A percentile compares a stretch with the other conserved stretches of the same genome.
Evolutionary conservation across 2,888 invertebrate genomes (phyloP).

Genomic region (Aleiodes leptofemur): DNA sequence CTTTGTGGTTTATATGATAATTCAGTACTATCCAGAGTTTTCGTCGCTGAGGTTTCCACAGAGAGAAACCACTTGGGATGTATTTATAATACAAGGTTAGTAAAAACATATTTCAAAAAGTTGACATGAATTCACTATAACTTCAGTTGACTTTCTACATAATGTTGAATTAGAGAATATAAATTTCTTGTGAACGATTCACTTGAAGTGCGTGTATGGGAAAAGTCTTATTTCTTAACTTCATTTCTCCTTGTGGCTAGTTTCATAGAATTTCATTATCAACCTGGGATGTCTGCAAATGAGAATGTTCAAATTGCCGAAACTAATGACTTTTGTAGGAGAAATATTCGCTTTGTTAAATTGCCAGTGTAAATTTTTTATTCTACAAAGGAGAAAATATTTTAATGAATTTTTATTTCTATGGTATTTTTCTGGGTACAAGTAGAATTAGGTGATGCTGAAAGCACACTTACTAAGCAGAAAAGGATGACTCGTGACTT

Average conservation of each 20-base stretch:
- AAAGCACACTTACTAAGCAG: not conserved
- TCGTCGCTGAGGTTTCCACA: constrained; percentile 6
- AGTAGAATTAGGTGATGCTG: too few species aligned
- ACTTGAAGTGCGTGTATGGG: too few species aligned
- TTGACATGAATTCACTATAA: constrained; percentile 12
- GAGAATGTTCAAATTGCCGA: too few species aligned
- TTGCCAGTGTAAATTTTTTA: too few species aligned
- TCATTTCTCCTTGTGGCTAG: too few species aligned
- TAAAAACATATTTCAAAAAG: constrained; percentile 17
- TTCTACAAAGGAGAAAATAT: too few species aligned
- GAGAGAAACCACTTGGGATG: constrained; percentile 9
- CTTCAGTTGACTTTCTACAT: constrained; percentile 1
- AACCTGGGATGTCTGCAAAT: too few species aligned
- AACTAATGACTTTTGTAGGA: too few species aligned
- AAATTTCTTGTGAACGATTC: not conserved
- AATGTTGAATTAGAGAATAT: constrained; percentile 7
- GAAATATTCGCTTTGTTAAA: too few species aligned
- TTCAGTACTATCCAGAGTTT: constrained; percentile 45
- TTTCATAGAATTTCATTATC: too few species aligned
- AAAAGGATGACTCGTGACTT: constrained; percentile 13
- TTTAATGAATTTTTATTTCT: too few species aligned
- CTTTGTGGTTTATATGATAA: constrained; percentile 59
- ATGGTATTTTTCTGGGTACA: not conserved
- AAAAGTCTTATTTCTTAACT: too few species aligned
- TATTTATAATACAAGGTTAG: constrained; percentile 17